Base-by-base conservation (phyloP, 2,113 vertebrate species). In the Lampris incognitus region DNA sequence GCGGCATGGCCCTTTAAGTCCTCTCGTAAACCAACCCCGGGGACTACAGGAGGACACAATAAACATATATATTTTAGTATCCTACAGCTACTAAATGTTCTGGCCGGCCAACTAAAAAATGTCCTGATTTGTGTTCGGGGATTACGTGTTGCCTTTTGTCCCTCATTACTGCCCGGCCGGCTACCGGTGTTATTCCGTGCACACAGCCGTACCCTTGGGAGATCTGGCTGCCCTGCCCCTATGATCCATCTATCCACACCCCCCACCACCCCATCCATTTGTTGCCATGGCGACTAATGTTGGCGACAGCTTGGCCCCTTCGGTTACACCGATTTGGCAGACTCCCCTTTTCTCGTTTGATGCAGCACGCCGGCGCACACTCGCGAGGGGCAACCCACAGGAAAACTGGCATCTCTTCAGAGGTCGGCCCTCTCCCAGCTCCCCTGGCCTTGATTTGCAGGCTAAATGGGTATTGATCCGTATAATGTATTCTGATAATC, bases 261-360 rank as follows among this genome's bases (percentile, higher is more conserved):
- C 75, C 76, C 81, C 71, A 46, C 74, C 84, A 36, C 59, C 79
- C 39, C 59, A 46, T 88, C 81, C 90, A 91, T 93, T 89, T 90
- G 90, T 92, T 88, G 61, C 86, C 83, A 93, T 89, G 84, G 72
- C 9, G 58, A 93, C 87, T 88, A 89, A 90, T 91, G 85, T 79
- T 87, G 87, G 87, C 76, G 71, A 81, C 85, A 75, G 86, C 81
- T 85, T 41, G 51, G 85, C 73, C 86, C 24, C 86, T 83, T 81
- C n/a, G 79, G 82, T 78, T 37, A 63, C 76, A 66, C 78, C 65
- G 6, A 60, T 86, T 85, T 87, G 85, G 83, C 86, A 87, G 87
- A 66, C 71, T 75, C 81, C 66, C 55, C 58, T 63, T 72, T 5
- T 13, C 59, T 62, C 2, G 57, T 87, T 78, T 88, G 86, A 90